Conservation (phyloP, 2,113 vertebrate genomes). For the Eretmochelys imbricata region DNA sequence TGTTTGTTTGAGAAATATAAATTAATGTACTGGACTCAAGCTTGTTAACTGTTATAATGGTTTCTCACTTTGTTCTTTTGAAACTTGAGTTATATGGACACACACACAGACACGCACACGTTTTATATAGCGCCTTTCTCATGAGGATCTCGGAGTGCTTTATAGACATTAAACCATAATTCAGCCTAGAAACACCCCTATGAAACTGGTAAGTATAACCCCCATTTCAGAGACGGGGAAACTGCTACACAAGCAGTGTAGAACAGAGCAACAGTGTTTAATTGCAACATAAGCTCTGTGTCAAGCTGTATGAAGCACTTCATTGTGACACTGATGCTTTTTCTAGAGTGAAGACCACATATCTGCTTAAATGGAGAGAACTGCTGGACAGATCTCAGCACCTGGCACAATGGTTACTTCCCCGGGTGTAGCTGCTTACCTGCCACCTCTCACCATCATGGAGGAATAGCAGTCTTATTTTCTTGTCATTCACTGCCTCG, state of each 20-base stretch:
- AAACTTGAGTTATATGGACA: neutral
- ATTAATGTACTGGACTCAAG: fast-evolving
- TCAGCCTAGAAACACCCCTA: neutral
- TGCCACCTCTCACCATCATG: neutral
- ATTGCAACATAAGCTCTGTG: neutral
- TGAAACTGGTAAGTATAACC: neutral
- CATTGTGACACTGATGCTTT: neutral
- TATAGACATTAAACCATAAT: neutral
- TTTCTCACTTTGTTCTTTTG: neutral
- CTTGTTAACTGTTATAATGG: neutral
- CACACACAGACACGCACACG: neutral
- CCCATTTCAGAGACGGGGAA: neutral
- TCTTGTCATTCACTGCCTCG: neutral
- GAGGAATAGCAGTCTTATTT: neutral
- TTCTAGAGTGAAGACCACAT: neutral
- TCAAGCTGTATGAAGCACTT: neutral
- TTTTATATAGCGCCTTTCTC: neutral
- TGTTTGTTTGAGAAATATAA: neutral
- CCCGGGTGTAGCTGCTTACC: neutral
- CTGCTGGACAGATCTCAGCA: neutral
- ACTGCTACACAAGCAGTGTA: neutral
- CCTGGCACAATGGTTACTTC: neutral
- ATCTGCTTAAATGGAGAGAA: neutral
- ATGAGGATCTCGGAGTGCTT: neutral
- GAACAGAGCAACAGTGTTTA: neutral